phyloP scores from a whole-genome alignment of 2,888 invertebrate genomes.

The Lucinisca nassula region DNA sequence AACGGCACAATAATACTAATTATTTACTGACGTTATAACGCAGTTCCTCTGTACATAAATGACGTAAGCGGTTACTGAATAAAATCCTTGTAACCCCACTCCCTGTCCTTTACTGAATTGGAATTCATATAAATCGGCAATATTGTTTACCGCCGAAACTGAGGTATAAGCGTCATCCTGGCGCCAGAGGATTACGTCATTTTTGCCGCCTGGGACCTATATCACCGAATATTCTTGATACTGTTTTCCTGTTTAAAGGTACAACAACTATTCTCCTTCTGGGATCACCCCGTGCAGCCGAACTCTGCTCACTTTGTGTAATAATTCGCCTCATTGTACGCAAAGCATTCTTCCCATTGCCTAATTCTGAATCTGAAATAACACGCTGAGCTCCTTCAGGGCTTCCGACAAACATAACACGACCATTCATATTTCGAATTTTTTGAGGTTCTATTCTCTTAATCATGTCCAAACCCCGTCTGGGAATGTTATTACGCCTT shows the following conservation, averaged over 20 bases:
- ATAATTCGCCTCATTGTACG: not conserved
- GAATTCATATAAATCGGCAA: not conserved
- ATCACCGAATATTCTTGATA: constrained; percentile 1
- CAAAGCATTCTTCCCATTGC: not conserved
- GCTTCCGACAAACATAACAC: not conserved
- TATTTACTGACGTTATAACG: too few species aligned
- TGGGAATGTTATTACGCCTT: too few species aligned
- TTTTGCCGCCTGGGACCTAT: not conserved
- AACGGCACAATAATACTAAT: too few species aligned
- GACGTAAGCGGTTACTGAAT: too few species aligned
- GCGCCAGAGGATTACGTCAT: not conserved
- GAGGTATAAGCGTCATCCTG: not conserved
- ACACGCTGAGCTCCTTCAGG: not conserved
- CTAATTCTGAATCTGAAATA: not conserved
- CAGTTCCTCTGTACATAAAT: too few species aligned
- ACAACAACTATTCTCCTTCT: not conserved
- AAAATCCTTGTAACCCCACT: too few species aligned
- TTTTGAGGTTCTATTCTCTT: not conserved
- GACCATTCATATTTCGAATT: not conserved
- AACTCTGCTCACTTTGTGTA: not conserved
- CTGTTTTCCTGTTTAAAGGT: not conserved
- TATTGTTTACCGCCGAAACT: not conserved
- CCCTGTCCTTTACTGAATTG: not conserved
- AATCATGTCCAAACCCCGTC: not conserved
- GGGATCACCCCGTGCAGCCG: not conserved